phyloP scores from a whole-genome alignment of 2,888 invertebrate genomes.

The Cantharis rufa region DNA sequence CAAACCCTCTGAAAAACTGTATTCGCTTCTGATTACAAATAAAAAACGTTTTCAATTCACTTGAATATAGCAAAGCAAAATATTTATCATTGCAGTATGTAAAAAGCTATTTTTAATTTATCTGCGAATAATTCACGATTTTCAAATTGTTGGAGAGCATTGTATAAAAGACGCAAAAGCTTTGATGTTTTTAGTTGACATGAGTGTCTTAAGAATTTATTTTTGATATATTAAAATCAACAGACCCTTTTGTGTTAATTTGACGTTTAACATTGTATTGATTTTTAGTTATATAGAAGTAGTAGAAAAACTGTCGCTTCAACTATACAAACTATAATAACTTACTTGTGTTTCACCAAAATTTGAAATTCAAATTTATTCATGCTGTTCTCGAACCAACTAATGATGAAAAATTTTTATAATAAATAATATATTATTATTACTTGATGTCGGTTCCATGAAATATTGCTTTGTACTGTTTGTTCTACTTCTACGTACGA shows the following conservation, averaged over 20 bases:
- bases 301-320: not conserved
- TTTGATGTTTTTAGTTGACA: not conserved
- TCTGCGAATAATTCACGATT: not conserved
- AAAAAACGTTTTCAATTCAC: no score
- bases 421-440: not conserved
- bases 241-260: not conserved
- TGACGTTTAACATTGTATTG: not conserved
- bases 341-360: not conserved
- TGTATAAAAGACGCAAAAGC: not conserved
- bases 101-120: not conserved
- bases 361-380: not conserved
- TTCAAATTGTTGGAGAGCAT: not conserved
- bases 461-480: not conserved
- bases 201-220: not conserved
- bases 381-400: not conserved
- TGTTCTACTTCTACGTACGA: not conserved
- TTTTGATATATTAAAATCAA: not conserved
- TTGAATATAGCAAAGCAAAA: not conserved
- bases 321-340: not conserved
- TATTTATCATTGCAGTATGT: not conserved
- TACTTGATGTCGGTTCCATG: not conserved
- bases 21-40: no score
- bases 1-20: no score
- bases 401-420: not conserved
- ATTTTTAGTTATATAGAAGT: not conserved